Conservation (phyloP, 2,113 vertebrate genomes). For the Rhinolophus ferrumequinum region DNA sequence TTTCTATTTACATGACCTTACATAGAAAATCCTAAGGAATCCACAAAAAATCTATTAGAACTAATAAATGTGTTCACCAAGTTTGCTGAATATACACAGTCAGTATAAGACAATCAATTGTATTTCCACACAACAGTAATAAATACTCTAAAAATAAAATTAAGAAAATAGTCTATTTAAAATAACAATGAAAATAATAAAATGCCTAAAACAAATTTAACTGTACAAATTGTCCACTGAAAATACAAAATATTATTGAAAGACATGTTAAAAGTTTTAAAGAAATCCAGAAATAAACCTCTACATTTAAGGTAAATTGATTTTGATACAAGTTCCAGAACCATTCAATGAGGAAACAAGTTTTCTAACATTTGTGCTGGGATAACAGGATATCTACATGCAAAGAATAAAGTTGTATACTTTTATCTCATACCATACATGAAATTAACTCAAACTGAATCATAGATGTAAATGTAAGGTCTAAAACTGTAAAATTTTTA, state of each 20-base stretch:
- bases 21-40: not conserved
- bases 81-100: not conserved
- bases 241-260: not conserved
- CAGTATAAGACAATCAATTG: not conserved
- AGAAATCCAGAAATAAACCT: not conserved
- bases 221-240: not conserved
- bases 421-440: not conserved
- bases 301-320: not conserved
- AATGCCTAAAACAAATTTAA: not conserved
- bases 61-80: not conserved
- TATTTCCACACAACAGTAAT: not conserved
- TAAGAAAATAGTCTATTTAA: not conserved
- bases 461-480: not conserved
- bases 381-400: not conserved
- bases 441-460: not conserved
- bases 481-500: not conserved
- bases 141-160: not conserved
- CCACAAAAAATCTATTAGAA: not conserved
- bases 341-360: not conserved
- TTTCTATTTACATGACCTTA: not conserved
- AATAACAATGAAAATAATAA: not conserved
- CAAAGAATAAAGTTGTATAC: not conserved
- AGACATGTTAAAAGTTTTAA: not conserved
- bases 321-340: not conserved
- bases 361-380: not conserved